Percentiles rank a stretch among this genome's conserved stretches.
These are phyloP conservation scores for Drosophila rellima DNA, from an alignment of 2,888 invertebrate species.

Conservation along the genomic window DNA sequence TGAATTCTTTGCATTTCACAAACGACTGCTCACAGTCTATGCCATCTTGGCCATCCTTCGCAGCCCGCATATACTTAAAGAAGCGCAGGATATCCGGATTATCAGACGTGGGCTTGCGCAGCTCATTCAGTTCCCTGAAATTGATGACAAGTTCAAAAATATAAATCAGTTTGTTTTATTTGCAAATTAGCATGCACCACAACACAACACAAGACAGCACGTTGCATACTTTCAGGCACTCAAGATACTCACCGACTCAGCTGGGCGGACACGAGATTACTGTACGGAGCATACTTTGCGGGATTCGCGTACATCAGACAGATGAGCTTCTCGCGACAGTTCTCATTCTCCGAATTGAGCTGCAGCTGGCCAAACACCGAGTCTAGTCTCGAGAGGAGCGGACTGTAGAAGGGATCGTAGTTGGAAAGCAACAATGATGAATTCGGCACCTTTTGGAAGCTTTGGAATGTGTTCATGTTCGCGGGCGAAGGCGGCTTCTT, in stretches of 20 bases:
- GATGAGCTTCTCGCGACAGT: slow-evolving; percentile 93
- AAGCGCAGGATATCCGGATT: slow-evolving; percentile 95
- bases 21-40: slow-evolving; percentile 90
- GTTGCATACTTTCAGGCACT: slow-evolving; percentile 65
- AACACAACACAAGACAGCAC: too few relatives aligned
- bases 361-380: slow-evolving; percentile 92
- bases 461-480: slow-evolving; percentile 90
- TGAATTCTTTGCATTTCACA: slow-evolving; percentile 89
- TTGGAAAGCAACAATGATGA: slow-evolving; percentile 93
- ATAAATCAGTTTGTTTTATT: slow-evolving; percentile 31
- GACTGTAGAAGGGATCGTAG: slow-evolving; percentile 96
- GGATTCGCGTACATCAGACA: slow-evolving; percentile 96
- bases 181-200: slow-evolving; percentile 2
- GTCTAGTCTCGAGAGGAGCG: slow-evolving; percentile 92
- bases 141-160: slow-evolving; percentile 25
- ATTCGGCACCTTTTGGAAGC: slow-evolving; percentile 94
- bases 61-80: slow-evolving; percentile 96
- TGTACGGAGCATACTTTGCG: slow-evolving; percentile 95
- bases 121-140: slow-evolving; percentile 92
- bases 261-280: slow-evolving; percentile 95
- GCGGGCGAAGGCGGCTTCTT: slow-evolving; percentile 84
- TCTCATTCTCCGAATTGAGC: slow-evolving; percentile 88
- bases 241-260: slow-evolving; percentile 90
- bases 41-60: slow-evolving; percentile 94
- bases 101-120: slow-evolving; percentile 93